Percentiles rank a stretch among this genome's conserved stretches.
Conservation (phyloP, 2,888 invertebrate genomes). For the Rutpela maculata region DNA sequence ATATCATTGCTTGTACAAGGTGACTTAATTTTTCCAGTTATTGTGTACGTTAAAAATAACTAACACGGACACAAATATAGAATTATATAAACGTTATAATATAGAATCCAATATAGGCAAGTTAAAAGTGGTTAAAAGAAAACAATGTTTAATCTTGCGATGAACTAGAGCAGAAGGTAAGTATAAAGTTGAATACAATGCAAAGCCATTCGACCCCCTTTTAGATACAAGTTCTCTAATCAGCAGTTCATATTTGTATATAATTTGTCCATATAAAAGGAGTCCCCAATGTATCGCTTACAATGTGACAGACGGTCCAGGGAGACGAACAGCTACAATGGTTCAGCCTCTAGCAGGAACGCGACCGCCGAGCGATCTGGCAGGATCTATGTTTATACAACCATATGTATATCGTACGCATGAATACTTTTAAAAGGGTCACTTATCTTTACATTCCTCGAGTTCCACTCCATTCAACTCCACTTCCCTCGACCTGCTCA, state of each 20-base stretch:
- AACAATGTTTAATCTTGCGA: conserved; percentile 25
- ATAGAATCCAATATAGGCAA: not conserved
- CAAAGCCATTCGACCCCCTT: conserved; percentile 48
- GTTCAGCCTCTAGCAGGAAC: conserved; percentile 41
- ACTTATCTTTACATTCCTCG: conserved; percentile 69
- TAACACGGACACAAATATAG: no score
- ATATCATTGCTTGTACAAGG: no score
- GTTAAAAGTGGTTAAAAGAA: not conserved
- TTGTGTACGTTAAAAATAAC: no score
- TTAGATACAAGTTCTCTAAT: conserved; percentile 66
- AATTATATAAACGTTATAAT: not conserved
- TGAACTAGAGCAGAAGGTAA: conserved; percentile 49
- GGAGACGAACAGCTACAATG: conserved; percentile 54
- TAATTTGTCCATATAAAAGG: conserved; percentile 74
- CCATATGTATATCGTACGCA: conserved; percentile 72
- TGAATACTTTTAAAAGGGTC: conserved; percentile 73
- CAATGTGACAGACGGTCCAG: conserved; percentile 71
- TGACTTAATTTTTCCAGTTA: no score
- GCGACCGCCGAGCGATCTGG: conserved; percentile 38
- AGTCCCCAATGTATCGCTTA: conserved; percentile 71
- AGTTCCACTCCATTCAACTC: conserved; percentile 61
- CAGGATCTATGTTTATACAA: conserved; percentile 67
- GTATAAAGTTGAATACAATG: conserved; percentile 54
- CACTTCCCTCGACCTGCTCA: conserved; percentile 40
- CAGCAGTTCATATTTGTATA: conserved; percentile 75